Evolutionary conservation across 2,888 invertebrate species (phyloP), one percentile per base, ranked within the genome.

Genomic region (Gasteruption jaculator): DNA sequence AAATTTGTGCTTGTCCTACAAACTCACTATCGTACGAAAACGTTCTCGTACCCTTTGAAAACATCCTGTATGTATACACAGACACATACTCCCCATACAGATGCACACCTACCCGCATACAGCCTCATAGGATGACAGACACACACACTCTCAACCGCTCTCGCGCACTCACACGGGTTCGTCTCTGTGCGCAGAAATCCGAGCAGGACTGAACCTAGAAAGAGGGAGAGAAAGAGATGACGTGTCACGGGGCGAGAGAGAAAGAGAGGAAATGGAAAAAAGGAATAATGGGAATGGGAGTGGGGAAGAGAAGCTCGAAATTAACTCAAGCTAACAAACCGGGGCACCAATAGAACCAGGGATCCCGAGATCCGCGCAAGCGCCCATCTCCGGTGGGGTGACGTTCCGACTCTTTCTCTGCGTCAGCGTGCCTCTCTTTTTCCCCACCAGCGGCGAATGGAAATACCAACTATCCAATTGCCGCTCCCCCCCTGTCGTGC

Each of bases 241-340:
- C n/a, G n/a, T n/a, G 20, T 31, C 26, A 39, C 19, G 34, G 12
- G 19, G 18, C 6, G 37, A 34, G 38, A 30, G 14, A 5, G 31
- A 7, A 31, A 31, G 32, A 16, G 39, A 29, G 30, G 40, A 24
- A 18, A 26, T 11, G 35, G 14, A 11, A 27, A 14, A 35, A 18
- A 32, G 48, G 30, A 34, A 42, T 43, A 44, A 43, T 32, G 26
- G 18, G 44, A 36, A 27, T 41, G 43, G 44, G 45, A 47, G 47
- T 39, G 43, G 29, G 44, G 50, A 44, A 51, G 48, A 46, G 53
- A 50, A 43, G 48, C 48, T 60, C 57, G 54, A 59, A 63, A 63
- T 60, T 60, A 57, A 60, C 53, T 54, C 53, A 61, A 58, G 56
- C 60, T 60, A 57, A 57, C 53, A 45, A 55, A 49, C 55, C 56